These are phyloP conservation scores for Anastrepha obliqua DNA, from an alignment of 1,140 invertebrate genomes.

Conservation along the genomic window DNA sequence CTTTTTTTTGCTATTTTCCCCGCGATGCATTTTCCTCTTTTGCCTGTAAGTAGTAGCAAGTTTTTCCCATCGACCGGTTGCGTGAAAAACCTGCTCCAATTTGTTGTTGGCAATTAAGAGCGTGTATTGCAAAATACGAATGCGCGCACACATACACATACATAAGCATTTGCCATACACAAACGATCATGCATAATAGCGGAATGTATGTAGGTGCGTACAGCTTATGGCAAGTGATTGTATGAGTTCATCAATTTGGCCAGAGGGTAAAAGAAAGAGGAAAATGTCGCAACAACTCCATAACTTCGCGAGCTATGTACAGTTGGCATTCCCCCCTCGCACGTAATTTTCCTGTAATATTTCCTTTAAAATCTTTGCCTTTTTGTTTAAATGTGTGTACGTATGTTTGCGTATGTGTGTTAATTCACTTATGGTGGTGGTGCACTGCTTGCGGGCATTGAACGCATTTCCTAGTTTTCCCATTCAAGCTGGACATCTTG, in stretches of 20 bases:
- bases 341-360: conserved; percentile 28
- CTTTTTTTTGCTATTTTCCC: neutral
- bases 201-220: too few species aligned
- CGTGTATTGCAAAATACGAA: neutral
- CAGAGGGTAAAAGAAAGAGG: neutral
- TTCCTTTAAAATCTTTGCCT: neutral
- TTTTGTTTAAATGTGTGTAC: neutral
- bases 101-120: conserved; percentile 50
- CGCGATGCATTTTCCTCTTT: neutral
- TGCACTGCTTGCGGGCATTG: conserved; percentile 3
- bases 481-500: neutral
- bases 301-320: neutral
- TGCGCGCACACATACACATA: neutral
- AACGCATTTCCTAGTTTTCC: conserved; percentile 20
- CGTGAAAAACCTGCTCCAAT: conserved; percentile 50
- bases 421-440: conserved; percentile 5
- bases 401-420: neutral
- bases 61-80: neutral
- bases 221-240: neutral
- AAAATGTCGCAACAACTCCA: conserved; percentile 38
- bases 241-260: neutral
- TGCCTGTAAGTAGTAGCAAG: neutral
- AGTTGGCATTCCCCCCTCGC: neutral
- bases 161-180: neutral
- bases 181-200: neutral